These are phyloP conservation scores for Pteria penguin DNA, from an alignment of 2,888 invertebrate genomes.

Conservation along the genomic window DNA sequence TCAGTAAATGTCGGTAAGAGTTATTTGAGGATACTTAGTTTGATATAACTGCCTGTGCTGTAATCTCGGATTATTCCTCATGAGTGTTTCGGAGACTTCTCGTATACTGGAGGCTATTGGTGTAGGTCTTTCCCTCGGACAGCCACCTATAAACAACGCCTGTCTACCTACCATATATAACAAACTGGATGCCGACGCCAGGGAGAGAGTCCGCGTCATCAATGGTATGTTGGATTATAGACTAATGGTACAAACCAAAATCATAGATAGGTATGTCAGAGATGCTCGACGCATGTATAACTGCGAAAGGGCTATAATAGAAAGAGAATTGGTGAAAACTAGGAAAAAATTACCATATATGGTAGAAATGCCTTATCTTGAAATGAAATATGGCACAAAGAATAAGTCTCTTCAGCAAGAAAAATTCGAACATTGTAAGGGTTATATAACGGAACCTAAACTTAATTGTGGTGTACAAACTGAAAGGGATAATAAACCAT, in stretches of 20 bases:
- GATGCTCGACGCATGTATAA: conserved; percentile 11
- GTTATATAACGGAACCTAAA: conserved; percentile 32
- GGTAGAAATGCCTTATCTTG: conserved; percentile 27
- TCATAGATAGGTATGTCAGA: conserved; percentile 27
- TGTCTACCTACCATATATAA: conserved; percentile 36
- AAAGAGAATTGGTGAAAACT: conserved; percentile 15
- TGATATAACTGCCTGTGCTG: no score
- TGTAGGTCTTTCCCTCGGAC: conserved; percentile 21
- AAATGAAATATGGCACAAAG: background rate
- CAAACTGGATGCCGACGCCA: conserved; percentile 39
- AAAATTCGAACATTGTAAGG: conserved; percentile 10
- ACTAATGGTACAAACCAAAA: conserved; percentile 28
- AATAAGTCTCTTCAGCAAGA: background rate
- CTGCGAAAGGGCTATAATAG: conserved; percentile 7
- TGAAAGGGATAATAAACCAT: conserved; percentile 16
- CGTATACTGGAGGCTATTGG: conserved; percentile 23
- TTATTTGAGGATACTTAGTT: no score
- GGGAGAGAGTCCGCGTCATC: conserved; percentile 22
- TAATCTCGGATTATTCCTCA: no score
- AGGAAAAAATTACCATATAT: conserved; percentile 32
- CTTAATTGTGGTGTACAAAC: conserved; percentile 22
- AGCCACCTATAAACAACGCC: conserved; percentile 39
- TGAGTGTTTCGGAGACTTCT: background rate
- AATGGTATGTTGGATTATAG: conserved; percentile 33
- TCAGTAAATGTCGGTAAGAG: no score